Base-by-base conservation (phyloP, 2,113 vertebrate genomes). In the Lethenteron camtschaticum region DNA sequence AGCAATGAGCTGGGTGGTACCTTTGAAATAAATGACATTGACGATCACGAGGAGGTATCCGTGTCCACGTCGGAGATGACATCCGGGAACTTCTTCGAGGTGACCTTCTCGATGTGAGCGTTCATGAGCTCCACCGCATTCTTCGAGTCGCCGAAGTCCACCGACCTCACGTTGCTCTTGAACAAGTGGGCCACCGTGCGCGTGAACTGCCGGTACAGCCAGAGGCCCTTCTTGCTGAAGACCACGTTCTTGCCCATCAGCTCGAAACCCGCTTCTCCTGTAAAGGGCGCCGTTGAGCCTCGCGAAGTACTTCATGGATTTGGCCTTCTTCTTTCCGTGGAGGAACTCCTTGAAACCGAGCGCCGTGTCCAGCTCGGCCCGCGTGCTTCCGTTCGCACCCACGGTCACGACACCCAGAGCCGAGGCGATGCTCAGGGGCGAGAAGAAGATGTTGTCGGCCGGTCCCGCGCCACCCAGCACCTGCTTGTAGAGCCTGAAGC, bases 1-100 rank as follows among this genome's bases (percentile, higher is more conserved):
- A 63, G 16, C 59, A 63, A 63, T 41, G 41, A 41, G 41, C 5
- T 41, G 16, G 59, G 13, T 63, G 13, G 16, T 63, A 63, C 59
- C 59, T 63, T 63, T 13, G 59, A 63, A 63, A 18, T 63, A 63
- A 14, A 63, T 63, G 59, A 18, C 16, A 18, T 63, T 63, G 59
- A 63, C 16, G 16, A 63, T 13, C 16, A 63, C 5, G 13, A 63
- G 16, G 16, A 13, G 16, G 13, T 18, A 6, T 5, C 59, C 59
- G 59, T 13, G 59, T 63, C 59, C 59, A 63, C 59, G 13, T 63
- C 59, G 13, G 59, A 63, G 59, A 63, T 63, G 13, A 63, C 59
- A 14, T 13, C 59, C 16, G 59, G 4, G 59, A 63, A 63, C 8
- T 13, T 63, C 13, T 18, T 18, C 13, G 13, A 14, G 13, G 59